Percentiles rank a stretch among this genome's conserved stretches.
Evolutionary conservation across 1,140 invertebrate species (phyloP).

Genomic region (Drosophila bocki): DNA sequence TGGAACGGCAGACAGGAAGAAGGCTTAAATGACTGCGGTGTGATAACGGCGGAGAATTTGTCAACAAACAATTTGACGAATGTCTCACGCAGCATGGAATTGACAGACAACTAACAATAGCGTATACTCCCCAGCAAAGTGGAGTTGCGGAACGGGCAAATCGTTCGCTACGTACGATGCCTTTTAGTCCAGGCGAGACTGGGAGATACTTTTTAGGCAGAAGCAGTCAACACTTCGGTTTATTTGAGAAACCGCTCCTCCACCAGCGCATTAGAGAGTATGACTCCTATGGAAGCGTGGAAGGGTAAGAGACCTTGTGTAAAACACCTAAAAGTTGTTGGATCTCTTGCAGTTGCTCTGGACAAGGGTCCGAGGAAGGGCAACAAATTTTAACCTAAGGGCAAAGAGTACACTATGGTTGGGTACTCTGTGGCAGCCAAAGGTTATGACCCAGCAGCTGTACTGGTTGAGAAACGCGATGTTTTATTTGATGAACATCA

Average conservation of each 20-base stretch:
- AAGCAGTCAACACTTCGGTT: not conserved
- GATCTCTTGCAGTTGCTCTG: slow-evolving; percentile 4
- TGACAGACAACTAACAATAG: no score
- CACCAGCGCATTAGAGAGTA: no score
- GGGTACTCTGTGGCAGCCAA: not conserved
- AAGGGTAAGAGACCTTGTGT: not conserved
- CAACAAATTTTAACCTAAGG: not conserved
- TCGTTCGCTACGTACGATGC: not conserved
- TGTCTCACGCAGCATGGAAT: no score
- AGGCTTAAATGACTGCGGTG: not conserved
- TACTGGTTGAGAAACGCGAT: no score
- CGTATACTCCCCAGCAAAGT: not conserved
- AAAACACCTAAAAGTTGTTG: not conserved
- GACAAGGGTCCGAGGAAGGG: slow-evolving; percentile 1
- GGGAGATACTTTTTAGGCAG: not conserved
- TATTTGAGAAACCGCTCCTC: not conserved
- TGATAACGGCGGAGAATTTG: slow-evolving; percentile 1
- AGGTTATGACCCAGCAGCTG: no score
- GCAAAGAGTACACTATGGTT: not conserved
- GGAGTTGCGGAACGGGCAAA: not conserved
- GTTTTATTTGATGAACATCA: no score
- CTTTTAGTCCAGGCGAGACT: not conserved
- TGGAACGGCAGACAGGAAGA: not conserved
- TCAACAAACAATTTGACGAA: not conserved
- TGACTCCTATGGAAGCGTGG: not conserved